Evolutionary conservation across 1,140 invertebrate species (phyloP), one percentile per base, ranked within the genome.

Genomic region (Drosophila equinoxialis): DNA sequence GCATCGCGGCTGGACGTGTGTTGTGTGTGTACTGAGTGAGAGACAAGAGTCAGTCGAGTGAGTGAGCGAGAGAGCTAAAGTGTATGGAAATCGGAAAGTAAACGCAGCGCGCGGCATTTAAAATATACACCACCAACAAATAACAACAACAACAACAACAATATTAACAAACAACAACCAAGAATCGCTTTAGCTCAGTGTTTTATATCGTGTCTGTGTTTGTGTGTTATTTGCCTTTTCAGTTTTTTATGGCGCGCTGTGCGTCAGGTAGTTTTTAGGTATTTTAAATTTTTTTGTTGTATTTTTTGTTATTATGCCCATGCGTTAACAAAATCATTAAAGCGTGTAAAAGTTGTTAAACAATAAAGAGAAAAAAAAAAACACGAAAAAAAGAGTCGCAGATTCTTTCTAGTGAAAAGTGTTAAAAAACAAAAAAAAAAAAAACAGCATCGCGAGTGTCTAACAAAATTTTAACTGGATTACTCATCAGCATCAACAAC

Each of bases 1-100:
- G 76, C 89, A 66, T 76, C 79, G 89, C 77, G 83, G 81, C 73
- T 91, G 89, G 90, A 90, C 79, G 89, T 90, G 77, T 85, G n/a
- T 42, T 59, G 57, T 64, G 65, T 61, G 23, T 10, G 39, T 59
- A 48, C 23, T 23, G 45, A 42, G 51, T 11, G 3, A 39, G 11
- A 39, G 10, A 39, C 7, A 39, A 30, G 5, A 30, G 30, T 6
- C 1, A 30, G 30, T 23, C 30, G n/a, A 67, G 20, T 5, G 7
- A 60, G 58, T 60, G 23, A 65, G 62, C 74, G 70, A 73, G 83
- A 78, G 79, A 73, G 71, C 80, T 23, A 23, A 51, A 51, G 79
- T 68, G 70, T 68, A 55, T 51, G 73, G 60, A 64, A 51, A 59
- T 66, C 69, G 57, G 66, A 84, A 80, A 66, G 71, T 65, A 73